Conservation (phyloP, 2,113 vertebrate species). For the Clarias batrachus region DNA sequence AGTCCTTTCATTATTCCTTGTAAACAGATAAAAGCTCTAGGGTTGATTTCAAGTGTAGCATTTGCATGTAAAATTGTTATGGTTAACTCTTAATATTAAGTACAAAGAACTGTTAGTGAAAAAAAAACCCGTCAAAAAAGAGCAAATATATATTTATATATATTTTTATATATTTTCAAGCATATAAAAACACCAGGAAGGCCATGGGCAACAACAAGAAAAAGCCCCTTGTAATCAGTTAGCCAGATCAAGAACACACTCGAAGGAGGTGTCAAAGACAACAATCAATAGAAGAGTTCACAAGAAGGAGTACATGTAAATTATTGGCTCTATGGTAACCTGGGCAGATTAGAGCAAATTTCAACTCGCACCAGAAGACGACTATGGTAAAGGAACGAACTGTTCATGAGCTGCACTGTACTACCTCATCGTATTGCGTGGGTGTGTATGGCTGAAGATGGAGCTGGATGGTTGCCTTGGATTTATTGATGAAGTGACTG, state of each 20-base stretch:
- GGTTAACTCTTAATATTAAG: background rate
- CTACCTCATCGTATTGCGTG: background rate
- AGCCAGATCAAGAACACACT: background rate
- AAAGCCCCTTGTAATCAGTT: background rate
- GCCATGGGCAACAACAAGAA: background rate
- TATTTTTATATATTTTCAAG: background rate
- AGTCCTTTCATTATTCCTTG: background rate
- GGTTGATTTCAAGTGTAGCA: background rate
- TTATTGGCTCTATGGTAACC: background rate
- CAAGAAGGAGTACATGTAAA: background rate
- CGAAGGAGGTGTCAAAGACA: background rate
- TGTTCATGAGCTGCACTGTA: background rate
- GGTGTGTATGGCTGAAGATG: background rate
- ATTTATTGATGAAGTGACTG: background rate
- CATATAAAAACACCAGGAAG: background rate
- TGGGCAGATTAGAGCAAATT: background rate
- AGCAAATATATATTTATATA: background rate
- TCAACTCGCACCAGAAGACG: background rate
- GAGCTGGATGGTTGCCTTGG: background rate
- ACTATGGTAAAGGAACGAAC: background rate
- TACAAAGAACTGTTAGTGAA: background rate
- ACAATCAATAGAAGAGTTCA: background rate
- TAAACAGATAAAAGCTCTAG: too few relatives aligned
- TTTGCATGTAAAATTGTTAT: background rate
- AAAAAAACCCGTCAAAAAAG: background rate